phyloP scores from a whole-genome alignment of 2,113 vertebrate genomes.

The Steatornis caripensis region DNA sequence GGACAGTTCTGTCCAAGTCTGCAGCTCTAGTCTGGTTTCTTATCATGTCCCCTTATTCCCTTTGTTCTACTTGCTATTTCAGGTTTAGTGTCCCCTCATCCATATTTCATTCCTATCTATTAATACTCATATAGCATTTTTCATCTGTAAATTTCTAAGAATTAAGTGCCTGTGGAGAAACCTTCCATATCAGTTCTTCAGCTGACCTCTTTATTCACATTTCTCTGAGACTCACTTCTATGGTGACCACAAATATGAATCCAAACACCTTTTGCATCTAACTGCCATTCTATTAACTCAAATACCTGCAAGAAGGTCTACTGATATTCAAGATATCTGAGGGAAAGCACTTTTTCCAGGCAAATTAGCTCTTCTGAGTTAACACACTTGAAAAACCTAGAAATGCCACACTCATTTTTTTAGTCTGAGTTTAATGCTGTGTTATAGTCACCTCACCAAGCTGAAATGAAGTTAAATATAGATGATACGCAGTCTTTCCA shows the following conservation, averaged over 20 bases:
- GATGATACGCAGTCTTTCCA: conserved; percentile 38
- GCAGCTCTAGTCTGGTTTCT: background rate
- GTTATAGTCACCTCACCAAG: conserved; percentile 47
- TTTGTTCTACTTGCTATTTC: conserved; percentile 57
- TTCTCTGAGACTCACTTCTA: background rate
- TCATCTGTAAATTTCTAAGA: conserved; percentile 61
- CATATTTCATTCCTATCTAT: conserved; percentile 59
- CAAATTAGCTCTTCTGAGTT: conserved; percentile 37
- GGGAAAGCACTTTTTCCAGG: conserved; percentile 4
- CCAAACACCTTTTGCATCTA: background rate
- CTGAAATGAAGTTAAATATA: conserved; percentile 59
- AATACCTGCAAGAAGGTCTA: background rate
- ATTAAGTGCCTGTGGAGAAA: conserved; percentile 29
- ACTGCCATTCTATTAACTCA: background rate
- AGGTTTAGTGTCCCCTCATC: conserved; percentile 48
- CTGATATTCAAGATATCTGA: background rate
- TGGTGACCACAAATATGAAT: conserved; percentile 13
- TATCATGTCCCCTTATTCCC: background rate
- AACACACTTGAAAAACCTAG: conserved; percentile 40
- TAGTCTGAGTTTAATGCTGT: conserved; percentile 46
- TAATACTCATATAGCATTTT: conserved; percentile 50
- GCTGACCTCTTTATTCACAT: conserved; percentile 15
- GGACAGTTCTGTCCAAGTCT: background rate
- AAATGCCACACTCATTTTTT: conserved; percentile 52
- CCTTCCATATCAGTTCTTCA: background rate